phyloP scores from a whole-genome alignment of 2,797 vertebrate species.

The Graptemys geographica region DNA sequence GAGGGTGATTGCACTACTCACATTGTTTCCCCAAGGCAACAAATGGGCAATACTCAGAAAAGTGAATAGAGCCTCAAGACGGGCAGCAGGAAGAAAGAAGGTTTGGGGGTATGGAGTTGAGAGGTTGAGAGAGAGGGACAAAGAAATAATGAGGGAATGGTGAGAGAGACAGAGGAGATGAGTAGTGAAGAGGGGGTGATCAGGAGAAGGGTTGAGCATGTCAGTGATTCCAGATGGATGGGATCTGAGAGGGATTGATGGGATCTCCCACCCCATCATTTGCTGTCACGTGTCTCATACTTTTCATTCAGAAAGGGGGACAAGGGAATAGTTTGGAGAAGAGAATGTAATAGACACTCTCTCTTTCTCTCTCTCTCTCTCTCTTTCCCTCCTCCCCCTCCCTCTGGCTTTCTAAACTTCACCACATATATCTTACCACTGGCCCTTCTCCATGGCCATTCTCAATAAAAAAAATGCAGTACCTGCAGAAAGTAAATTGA shows the following conservation, averaged over 20 bases:
- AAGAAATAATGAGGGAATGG: background rate
- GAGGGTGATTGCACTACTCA: background rate
- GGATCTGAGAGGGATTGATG: background rate
- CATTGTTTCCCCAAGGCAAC: background rate
- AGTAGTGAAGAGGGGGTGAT: background rate
- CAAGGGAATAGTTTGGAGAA: background rate
- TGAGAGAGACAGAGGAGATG: background rate
- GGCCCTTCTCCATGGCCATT: background rate
- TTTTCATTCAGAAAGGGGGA: background rate
- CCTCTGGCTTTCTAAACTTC: background rate
- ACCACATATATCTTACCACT: background rate
- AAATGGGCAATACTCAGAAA: background rate
- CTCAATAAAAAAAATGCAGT: background rate
- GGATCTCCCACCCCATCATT: background rate
- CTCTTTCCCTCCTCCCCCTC: background rate
- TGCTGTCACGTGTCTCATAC: background rate
- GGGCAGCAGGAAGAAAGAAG: background rate
- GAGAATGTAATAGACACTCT: background rate
- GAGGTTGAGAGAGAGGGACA: no score
- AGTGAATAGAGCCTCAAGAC: background rate
- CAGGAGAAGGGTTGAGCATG: background rate
- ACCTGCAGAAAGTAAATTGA: constrained; percentile 35
- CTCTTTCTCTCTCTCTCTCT: background rate
- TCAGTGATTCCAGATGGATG: background rate
- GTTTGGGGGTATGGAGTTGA: background rate